These are phyloP conservation scores for Sciurus vulgaris DNA, from an alignment of 2,797 vertebrate species.

Conservation along the genomic window DNA sequence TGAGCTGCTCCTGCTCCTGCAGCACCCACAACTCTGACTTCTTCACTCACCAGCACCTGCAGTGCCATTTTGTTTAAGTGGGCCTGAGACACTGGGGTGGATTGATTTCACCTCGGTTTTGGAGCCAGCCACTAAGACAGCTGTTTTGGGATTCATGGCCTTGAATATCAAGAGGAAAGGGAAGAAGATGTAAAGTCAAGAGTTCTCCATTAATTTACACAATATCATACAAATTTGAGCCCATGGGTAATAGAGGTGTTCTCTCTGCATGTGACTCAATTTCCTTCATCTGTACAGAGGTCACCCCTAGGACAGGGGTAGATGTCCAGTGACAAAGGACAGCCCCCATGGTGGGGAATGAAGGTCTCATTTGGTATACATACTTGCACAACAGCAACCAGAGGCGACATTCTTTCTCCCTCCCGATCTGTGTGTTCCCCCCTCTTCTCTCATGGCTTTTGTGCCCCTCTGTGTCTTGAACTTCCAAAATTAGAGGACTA, in stretches of 20 bases:
- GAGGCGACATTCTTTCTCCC: constrained; percentile 80
- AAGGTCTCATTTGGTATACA: constrained; percentile 78
- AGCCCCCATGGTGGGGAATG: constrained; percentile 77
- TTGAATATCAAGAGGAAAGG: constrained; percentile 77
- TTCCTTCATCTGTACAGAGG: constrained; percentile 80
- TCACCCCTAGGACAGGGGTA: constrained; percentile 78
- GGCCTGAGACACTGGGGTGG: constrained; percentile 21
- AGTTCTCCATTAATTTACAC: constrained; percentile 83
- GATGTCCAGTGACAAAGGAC: constrained; percentile 80
- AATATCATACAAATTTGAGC: constrained; percentile 83
- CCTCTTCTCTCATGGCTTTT: constrained; percentile 78
- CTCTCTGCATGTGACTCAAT: constrained; percentile 82
- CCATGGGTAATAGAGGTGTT: constrained; percentile 77
- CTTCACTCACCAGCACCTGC: background rate
- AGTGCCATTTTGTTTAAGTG: background rate
- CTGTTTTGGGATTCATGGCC: constrained; percentile 77
- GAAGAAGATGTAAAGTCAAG: constrained; percentile 70
- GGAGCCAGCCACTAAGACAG: constrained; percentile 53
- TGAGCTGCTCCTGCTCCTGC: background rate
- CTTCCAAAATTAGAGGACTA: constrained; percentile 75
- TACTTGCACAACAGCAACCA: constrained; percentile 71
- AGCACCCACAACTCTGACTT: background rate
- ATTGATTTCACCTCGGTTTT: background rate
- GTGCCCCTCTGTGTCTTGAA: constrained; percentile 80
- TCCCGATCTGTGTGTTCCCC: constrained; percentile 74